Evolutionary conservation across 1,140 invertebrate genomes (phyloP).

Genomic region (Nymphalis io): DNA sequence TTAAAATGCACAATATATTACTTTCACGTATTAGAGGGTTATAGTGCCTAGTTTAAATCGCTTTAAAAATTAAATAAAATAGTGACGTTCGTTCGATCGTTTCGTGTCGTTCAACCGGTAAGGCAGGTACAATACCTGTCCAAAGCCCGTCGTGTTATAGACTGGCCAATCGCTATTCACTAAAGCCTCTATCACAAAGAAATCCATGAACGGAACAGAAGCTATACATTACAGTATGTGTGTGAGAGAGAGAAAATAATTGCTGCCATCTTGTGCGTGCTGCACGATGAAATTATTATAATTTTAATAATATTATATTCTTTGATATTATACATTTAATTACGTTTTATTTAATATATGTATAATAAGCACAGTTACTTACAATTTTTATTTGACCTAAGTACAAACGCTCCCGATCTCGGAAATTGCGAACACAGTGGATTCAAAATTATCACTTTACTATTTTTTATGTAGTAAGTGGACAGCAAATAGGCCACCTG

Average conservation of each 20-base stretch:
- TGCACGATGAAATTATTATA: constrained; percentile 10
- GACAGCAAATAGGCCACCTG: no score
- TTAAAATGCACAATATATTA: not conserved
- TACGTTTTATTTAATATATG: no score
- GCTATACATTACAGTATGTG: constrained; percentile 4
- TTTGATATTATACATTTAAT: no score
- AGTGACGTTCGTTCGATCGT: constrained; percentile 53
- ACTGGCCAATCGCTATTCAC: constrained; percentile 34
- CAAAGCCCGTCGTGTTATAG: constrained; percentile 42
- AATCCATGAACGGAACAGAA: constrained; percentile 12
- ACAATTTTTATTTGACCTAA: no score
- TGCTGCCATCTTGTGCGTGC: constrained; percentile 7
- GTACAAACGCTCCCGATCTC: no score
- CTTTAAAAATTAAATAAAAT: constrained; percentile 17
- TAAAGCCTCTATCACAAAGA: constrained; percentile 22
- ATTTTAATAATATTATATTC: not conserved
- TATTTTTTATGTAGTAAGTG: no score
- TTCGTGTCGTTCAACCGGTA: constrained; percentile 53
- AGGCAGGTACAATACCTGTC: constrained; percentile 51
- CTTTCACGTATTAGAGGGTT: not conserved
- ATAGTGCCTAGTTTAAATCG: constrained; percentile 4
- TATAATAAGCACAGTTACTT: no score
- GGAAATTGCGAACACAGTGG: no score
- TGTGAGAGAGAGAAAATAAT: constrained; percentile 29
- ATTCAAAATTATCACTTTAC: no score